These are phyloP conservation scores for Monarcha castaneiventris DNA, from an alignment of 2,113 vertebrate species.

Conservation along the genomic window DNA sequence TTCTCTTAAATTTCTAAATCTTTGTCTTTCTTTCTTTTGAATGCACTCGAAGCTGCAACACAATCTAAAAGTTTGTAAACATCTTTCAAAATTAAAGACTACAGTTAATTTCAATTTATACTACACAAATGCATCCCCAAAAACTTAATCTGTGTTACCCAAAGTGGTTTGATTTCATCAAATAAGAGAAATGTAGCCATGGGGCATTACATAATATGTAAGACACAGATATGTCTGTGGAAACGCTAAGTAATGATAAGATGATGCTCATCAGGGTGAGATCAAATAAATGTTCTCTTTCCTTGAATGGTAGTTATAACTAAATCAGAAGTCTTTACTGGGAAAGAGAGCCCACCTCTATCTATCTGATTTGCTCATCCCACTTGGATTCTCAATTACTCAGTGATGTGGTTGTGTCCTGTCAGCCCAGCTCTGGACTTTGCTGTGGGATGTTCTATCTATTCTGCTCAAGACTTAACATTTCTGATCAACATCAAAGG, in stretches of 20 bases:
- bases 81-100: neutral
- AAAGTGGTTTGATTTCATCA: neutral
- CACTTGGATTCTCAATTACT: neutral
- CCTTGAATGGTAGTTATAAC: neutral
- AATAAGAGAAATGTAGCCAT: neutral
- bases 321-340: neutral
- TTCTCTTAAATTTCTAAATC: neutral
- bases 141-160: neutral
- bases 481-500: neutral
- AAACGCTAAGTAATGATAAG: neutral
- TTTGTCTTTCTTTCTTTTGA: neutral
- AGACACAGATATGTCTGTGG: neutral
- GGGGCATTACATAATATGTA: neutral
- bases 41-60: neutral
- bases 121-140: neutral
- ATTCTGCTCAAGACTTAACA: neutral
- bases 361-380: neutral
- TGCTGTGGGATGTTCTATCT: neutral
- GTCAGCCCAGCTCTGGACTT: neutral
- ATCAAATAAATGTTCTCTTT: neutral
- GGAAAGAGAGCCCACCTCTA: neutral
- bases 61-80: neutral
- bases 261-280: neutral
- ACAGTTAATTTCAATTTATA: neutral
- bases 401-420: neutral